A percentile compares a stretch with the other conserved stretches of the same genome.
Evolutionary conservation across 2,797 vertebrate species (phyloP).

Genomic region (Gymnodraco acuticeps): DNA sequence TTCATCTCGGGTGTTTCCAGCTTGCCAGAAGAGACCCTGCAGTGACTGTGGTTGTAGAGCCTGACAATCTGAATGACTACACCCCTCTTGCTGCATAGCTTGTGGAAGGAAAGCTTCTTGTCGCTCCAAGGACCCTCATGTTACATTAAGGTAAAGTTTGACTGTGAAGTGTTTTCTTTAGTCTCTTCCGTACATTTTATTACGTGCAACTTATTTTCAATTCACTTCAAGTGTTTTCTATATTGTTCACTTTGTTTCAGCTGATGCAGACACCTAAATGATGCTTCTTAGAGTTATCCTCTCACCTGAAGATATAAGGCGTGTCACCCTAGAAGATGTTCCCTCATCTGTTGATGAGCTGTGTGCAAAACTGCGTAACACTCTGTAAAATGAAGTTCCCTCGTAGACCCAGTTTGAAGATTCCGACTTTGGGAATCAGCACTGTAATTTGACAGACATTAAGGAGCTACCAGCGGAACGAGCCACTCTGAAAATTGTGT

Average conservation of each 20-base stretch:
- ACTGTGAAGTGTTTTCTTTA: no score
- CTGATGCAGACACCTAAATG: not conserved
- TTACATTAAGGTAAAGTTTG: no score
- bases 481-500: constrained; percentile 46
- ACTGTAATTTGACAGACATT: constrained; percentile 47
- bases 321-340: constrained; percentile 24
- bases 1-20: no score
- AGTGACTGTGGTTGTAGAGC: no score
- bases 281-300: constrained; percentile 37
- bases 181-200: no score
- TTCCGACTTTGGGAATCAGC: constrained; percentile 43
- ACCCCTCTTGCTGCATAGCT: no score
- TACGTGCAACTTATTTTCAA: no score
- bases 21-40: no score
- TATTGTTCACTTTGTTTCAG: constrained; percentile 23
- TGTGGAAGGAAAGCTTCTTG: no score
- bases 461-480: constrained; percentile 11
- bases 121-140: no score
- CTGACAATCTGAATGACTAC: no score
- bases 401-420: constrained; percentile 31
- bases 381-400: not conserved
- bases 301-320: constrained; percentile 26
- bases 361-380: constrained; percentile 8
- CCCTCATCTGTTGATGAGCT: constrained; percentile 9
- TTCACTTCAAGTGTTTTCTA: not conserved